Percentiles rank a stretch among this genome's conserved stretches.
phyloP scores from a whole-genome alignment of 2,113 vertebrate genomes.

The Silurus meridionalis region DNA sequence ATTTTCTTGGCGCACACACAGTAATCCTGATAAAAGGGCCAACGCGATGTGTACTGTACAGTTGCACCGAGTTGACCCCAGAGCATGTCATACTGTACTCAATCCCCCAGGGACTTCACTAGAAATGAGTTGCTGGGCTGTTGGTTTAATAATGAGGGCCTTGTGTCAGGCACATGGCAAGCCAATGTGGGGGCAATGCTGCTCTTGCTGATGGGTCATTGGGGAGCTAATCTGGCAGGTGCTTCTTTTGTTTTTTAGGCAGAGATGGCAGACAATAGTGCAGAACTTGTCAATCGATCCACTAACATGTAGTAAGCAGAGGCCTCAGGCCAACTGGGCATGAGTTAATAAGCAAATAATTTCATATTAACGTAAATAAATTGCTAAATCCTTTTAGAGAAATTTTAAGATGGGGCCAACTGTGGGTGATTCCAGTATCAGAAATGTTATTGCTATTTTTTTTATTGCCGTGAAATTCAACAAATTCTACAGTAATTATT shows the following conservation, averaged over 20 bases:
- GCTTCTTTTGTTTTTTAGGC: conserved; percentile 81
- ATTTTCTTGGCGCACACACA: conserved; percentile 71
- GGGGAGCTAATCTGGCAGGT: conserved; percentile 77
- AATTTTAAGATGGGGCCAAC: background rate
- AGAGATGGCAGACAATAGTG: conserved; percentile 71
- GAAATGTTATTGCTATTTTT: background rate
- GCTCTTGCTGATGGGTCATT: conserved; percentile 67
- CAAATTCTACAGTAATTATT: background rate
- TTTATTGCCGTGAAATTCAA: background rate
- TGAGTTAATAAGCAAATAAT: conserved; percentile 1
- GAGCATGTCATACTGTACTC: conserved; percentile 71
- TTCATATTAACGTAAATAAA: background rate
- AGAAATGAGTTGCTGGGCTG: conserved; percentile 60
- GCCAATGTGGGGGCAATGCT: conserved; percentile 66
- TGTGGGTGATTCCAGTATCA: background rate
- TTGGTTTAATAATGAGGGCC: conserved; percentile 78
- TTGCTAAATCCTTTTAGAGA: background rate
- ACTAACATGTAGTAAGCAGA: conserved; percentile 56
- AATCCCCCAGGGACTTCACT: conserved; percentile 43
- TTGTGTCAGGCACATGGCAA: conserved; percentile 82
- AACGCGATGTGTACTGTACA: conserved; percentile 64
- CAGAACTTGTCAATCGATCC: conserved; percentile 68
- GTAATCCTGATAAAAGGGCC: conserved; percentile 83
- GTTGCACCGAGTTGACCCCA: conserved; percentile 78
- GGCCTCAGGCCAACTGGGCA: conserved; percentile 56